Evolutionary conservation across 2,888 invertebrate genomes (phyloP).

Genomic region (Trissolcus brochymenae): DNA sequence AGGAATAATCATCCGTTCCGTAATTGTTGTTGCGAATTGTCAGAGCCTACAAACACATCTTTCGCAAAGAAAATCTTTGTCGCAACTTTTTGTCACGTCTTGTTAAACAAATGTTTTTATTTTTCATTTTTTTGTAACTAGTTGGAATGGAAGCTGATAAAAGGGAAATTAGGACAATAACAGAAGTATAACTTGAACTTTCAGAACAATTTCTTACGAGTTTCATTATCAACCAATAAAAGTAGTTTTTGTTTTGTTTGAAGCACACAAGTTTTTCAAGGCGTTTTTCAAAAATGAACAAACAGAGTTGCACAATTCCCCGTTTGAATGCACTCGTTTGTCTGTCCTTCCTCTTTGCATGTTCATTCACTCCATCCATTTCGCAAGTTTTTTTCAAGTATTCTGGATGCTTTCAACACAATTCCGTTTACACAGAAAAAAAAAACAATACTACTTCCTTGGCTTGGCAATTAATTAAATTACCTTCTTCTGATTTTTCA

Average conservation of each 20-base stretch:
- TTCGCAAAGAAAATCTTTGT: neutral
- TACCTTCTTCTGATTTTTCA: conserved; percentile 29
- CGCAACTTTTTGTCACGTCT: no score
- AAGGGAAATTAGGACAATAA: neutral
- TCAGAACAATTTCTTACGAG: no score
- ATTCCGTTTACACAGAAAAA: conserved; percentile 35
- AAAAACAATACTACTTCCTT: conserved; percentile 42
- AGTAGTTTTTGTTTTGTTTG: neutral
- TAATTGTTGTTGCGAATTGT: conserved; percentile 28
- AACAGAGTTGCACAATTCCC: conserved; percentile 37
- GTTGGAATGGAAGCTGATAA: neutral
- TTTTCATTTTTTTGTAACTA: no score
- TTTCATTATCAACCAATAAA: no score
- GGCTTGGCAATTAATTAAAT: conserved; percentile 41
- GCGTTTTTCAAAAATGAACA: conserved; percentile 24
- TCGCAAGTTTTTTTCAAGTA: conserved; percentile 24
- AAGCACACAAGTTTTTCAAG: conserved; percentile 5
- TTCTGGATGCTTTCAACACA: conserved; percentile 42
- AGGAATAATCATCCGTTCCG: conserved; percentile 33
- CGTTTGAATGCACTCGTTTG: conserved; percentile 36
- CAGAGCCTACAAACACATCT: neutral
- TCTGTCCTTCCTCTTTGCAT: conserved; percentile 35
- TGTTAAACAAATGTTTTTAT: no score
- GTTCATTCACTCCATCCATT: conserved; percentile 13
- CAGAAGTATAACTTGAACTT: no score